A percentile compares a stretch with the other conserved stretches of the same genome.
Evolutionary conservation across 2,113 vertebrate species (phyloP).

Genomic region (Desmodus rotundus): DNA sequence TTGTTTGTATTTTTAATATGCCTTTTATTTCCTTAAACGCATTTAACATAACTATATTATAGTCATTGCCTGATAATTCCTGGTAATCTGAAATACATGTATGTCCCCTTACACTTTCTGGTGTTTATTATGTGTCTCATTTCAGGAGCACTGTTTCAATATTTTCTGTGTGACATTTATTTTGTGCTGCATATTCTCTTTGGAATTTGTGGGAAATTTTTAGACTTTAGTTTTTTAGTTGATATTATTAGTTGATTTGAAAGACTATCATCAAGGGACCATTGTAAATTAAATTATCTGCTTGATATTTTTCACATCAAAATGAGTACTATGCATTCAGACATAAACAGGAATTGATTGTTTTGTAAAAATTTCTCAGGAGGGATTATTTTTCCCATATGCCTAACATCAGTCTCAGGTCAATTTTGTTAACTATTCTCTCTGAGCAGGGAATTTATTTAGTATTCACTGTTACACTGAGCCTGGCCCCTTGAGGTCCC

Average conservation of each 20-base stretch:
- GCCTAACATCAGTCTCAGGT: not conserved
- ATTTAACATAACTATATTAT: not conserved
- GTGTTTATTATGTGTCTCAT: not conserved
- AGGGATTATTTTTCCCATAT: not conserved
- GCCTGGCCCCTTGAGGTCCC: not conserved
- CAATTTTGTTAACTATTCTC: not conserved
- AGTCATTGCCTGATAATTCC: not conserved
- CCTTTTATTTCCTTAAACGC: not conserved
- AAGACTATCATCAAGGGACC: not conserved
- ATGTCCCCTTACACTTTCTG: not conserved
- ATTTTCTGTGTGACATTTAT: not conserved
- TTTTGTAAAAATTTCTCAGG: not conserved
- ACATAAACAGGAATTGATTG: not conserved
- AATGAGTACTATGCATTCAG: not conserved
- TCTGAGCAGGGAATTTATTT: not conserved
- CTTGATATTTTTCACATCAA: conserved; percentile 18
- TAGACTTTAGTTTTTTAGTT: not conserved
- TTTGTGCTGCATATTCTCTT: not conserved
- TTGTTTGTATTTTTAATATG: not conserved
- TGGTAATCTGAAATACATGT: not conserved
- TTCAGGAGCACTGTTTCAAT: not conserved
- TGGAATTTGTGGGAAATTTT: not conserved
- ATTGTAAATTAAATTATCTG: not conserved
- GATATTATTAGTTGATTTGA: not conserved
- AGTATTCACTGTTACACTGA: not conserved